These are phyloP conservation scores for Tetramorium simillimum DNA, from an alignment of 1,140 invertebrate species.

Conservation along the genomic window DNA sequence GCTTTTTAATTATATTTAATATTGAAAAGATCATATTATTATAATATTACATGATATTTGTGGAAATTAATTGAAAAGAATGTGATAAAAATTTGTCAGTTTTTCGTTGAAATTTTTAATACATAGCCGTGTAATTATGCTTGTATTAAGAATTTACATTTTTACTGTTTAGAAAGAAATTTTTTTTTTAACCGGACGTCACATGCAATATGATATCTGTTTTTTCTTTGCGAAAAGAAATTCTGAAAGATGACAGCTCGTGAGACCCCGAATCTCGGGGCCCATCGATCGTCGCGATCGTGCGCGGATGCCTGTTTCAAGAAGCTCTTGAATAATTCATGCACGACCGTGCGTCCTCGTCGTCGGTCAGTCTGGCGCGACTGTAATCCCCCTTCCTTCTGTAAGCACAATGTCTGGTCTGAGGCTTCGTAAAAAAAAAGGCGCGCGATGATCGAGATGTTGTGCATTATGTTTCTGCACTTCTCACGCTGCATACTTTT, in stretches of 20 bases:
- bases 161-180: not conserved
- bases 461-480: not conserved
- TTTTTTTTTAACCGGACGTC: not conserved
- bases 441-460: constrained; percentile 13
- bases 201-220: not conserved
- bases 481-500: not conserved
- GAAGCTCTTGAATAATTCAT: constrained; percentile 78
- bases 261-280: constrained; percentile 32
- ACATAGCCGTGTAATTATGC: not conserved
- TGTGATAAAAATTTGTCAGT: not conserved
- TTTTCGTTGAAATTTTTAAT: not conserved
- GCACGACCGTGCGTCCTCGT: constrained; percentile 62
- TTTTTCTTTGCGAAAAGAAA: not conserved
- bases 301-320: constrained; percentile 60
- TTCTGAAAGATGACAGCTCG: constrained; percentile 22
- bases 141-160: not conserved
- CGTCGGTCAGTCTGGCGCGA: constrained; percentile 73
- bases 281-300: constrained; percentile 24
- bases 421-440: not conserved
- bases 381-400: constrained; percentile 59
- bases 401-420: constrained; percentile 61
- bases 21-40: not conserved
- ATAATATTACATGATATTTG: not conserved
- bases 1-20: not conserved
- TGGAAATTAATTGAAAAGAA: not conserved